Evolutionary conservation across 2,113 vertebrate species (phyloP), one percentile per base, ranked within the genome.

Genomic region (Nesogale talazaci): DNA sequence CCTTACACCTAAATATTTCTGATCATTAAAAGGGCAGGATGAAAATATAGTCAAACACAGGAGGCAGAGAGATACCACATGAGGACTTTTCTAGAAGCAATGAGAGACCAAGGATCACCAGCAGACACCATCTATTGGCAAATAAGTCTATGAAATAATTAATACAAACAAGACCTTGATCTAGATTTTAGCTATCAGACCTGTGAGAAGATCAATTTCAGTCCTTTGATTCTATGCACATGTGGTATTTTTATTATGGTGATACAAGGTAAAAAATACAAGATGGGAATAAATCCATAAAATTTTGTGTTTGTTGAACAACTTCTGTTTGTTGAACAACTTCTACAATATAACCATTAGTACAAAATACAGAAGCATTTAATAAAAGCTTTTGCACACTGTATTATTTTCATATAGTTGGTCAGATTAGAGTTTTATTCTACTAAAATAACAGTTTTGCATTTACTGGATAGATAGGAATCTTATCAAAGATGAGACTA

Each of bases 401-500:
- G 7, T 56, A 3, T 34, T 93, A 82, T 90, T 83, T 76, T 83
- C 8, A 82, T 22, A 88, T 87, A 27, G 70, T 34, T 78, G 23
- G 3, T 86, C 52, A 83, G 69, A 77, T 57, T 94, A 1, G 34
- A 72, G 70, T 92, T 92, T 76, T 46, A 80, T 83, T 86, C 65
- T 90, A 85, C 85, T 75, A 86, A 72, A 76, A 77, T 2, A 79
- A 0, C 0, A 72, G 20, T 88, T 88, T 72, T 46, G 6, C 56
- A 74, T 81, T 86, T 93, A 74, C 17, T 29, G 63, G 20, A 11
- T 0, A 88, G 46, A 63, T 72, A 16, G 42, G 89, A 91, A 94
- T 81, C 16, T 67, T 92, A 84, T 77, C 25, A 34, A 83, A 77
- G 77, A 88, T 97, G 96, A 90, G 72, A 69, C 61, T 93, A 25